Evolutionary conservation across 2,888 invertebrate species (phyloP).

Genomic region (Athalia rosae): DNA sequence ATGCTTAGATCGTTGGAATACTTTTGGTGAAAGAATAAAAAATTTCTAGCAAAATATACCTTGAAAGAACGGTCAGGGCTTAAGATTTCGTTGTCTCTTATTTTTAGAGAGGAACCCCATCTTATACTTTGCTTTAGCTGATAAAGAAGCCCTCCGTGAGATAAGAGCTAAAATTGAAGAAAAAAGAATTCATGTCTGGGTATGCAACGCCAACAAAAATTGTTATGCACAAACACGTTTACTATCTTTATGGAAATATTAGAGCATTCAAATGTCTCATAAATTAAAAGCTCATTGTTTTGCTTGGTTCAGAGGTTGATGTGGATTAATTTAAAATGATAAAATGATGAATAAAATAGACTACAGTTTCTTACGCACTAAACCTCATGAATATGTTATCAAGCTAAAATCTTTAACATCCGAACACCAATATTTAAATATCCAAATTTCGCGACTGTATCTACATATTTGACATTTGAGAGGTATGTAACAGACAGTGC

Average conservation of each 20-base stretch:
- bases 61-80: constrained; percentile 68
- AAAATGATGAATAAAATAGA: too few relatives aligned
- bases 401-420: background rate
- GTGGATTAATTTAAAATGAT: too few relatives aligned
- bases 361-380: too few relatives aligned
- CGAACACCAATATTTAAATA: constrained; percentile 19
- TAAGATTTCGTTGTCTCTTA: constrained; percentile 63
- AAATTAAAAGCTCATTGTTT: too few relatives aligned
- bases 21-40: background rate
- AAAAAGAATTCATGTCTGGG: constrained; percentile 20
- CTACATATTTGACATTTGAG: constrained; percentile 29
- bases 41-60: constrained; percentile 54
- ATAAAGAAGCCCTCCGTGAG: constrained; percentile 61
- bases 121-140: constrained; percentile 63
- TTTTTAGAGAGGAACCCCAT: constrained; percentile 68
- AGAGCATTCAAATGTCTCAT: too few relatives aligned
- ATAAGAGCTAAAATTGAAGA: constrained; percentile 59
- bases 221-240: too few relatives aligned
- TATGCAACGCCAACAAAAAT: too few relatives aligned
- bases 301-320: too few relatives aligned
- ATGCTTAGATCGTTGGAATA: constrained; percentile 3
- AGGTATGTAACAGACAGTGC: too few relatives aligned
- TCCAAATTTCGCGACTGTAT: constrained; percentile 14
- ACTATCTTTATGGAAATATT: too few relatives aligned
- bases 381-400: too few relatives aligned